Conservation (phyloP, 2,797 vertebrate species). For the Anguilla anguilla region DNA sequence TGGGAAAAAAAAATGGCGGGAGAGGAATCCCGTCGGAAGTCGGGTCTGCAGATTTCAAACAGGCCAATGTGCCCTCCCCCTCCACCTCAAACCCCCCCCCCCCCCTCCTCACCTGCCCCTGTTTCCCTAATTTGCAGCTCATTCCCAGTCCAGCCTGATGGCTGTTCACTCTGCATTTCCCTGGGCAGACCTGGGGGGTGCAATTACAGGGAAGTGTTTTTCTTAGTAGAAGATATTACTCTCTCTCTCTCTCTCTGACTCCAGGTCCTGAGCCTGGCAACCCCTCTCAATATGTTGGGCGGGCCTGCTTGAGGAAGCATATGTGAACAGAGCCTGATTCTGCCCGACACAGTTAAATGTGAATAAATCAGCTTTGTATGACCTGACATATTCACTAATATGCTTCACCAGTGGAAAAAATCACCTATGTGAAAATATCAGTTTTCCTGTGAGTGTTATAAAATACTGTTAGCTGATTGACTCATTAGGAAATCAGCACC, state of each 20-base stretch:
- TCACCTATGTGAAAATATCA: not conserved
- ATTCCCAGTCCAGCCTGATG: slow-evolving; percentile 36
- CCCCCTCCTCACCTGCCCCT: not conserved
- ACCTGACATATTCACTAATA: not conserved
- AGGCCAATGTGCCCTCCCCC: not conserved
- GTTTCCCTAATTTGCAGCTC: slow-evolving; percentile 7
- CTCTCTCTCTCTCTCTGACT: slow-evolving; percentile 61
- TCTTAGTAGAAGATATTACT: slow-evolving; percentile 72
- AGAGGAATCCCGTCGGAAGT: not conserved
- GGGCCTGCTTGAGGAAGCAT: slow-evolving; percentile 53
- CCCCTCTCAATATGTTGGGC: slow-evolving; percentile 60
- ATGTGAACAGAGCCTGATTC: slow-evolving; percentile 40
- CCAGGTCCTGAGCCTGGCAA: slow-evolving; percentile 45
- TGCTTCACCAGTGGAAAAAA: not conserved
- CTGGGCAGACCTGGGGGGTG: slow-evolving; percentile 63
- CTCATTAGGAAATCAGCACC: slow-evolving; percentile 25
- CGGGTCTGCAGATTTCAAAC: not conserved
- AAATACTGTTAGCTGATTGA: slow-evolving; percentile 10
- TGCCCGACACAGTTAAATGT: slow-evolving; percentile 50
- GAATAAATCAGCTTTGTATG: slow-evolving; percentile 29
- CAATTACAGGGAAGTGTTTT: too few species aligned
- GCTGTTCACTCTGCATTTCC: slow-evolving; percentile 55
- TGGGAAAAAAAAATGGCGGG: not conserved
- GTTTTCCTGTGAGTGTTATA: not conserved
- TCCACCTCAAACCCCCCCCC: not conserved